phyloP scores from a whole-genome alignment of 1,140 invertebrate species.

The Littorina saxatilis region DNA sequence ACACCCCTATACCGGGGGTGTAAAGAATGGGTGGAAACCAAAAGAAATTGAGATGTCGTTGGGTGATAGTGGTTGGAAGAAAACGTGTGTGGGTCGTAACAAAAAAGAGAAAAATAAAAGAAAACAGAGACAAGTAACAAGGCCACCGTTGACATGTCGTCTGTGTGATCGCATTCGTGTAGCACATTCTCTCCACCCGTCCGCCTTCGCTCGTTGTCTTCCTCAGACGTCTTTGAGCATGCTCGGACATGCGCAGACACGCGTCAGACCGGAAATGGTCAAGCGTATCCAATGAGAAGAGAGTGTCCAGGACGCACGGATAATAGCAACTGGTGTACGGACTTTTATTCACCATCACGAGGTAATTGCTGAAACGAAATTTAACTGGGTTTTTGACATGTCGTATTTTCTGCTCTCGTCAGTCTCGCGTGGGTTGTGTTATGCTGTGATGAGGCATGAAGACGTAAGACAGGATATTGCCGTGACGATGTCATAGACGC shows the following conservation, averaged over 20 bases:
- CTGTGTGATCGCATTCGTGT: conserved; percentile 30
- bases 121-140: not conserved
- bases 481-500: no score
- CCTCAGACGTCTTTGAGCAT: not conserved
- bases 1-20: no score
- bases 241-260: conserved; percentile 36
- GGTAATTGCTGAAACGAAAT: not conserved
- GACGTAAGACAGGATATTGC: no score
- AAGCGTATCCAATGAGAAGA: conserved; percentile 26
- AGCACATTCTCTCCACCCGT: conserved; percentile 22
- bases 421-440: no score
- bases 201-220: not conserved
- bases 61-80: no score
- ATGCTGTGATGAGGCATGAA: no score
- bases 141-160: conserved; percentile 31
- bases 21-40: not conserved
- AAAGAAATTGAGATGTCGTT: not conserved
- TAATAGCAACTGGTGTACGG: conserved; percentile 3
- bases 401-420: no score
- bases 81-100: no score
- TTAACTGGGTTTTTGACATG: not conserved
- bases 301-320: not conserved
- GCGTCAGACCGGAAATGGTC: conserved; percentile 37
- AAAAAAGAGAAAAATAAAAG: not conserved
- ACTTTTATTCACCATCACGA: conserved; percentile 1